Conservation (phyloP, 2,797 vertebrate genomes). For the Labeo calbasu region DNA sequence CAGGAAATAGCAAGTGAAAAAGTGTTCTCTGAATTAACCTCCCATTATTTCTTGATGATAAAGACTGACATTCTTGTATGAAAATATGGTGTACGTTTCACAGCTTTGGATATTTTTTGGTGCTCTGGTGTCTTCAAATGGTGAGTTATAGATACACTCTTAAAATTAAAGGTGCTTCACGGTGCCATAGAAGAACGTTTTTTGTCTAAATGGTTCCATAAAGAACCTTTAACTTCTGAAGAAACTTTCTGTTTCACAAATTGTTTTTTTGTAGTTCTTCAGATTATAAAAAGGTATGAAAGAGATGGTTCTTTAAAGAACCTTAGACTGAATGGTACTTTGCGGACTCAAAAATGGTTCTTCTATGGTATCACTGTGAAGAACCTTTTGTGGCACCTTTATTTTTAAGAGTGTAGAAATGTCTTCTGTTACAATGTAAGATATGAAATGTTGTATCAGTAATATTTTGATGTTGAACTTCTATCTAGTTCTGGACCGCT, state of each 20-base stretch:
- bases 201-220: too few relatives aligned
- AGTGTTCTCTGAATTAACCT: neutral
- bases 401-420: neutral
- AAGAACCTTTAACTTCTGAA: too few relatives aligned
- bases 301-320: too few relatives aligned
- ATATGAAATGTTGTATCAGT: neutral
- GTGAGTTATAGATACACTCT: constrained; percentile 39
- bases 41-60: neutral
- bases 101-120: constrained; percentile 37
- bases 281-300: too few relatives aligned
- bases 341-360: too few relatives aligned
- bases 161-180: too few relatives aligned
- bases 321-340: too few relatives aligned
- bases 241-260: too few relatives aligned
- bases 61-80: neutral
- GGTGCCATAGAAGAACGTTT: too few relatives aligned
- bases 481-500: neutral
- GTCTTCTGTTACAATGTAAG: neutral
- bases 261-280: too few relatives aligned
- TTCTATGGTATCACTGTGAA: too few relatives aligned
- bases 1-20: constrained; percentile 44
- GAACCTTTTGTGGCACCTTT: too few relatives aligned
- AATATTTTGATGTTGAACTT: neutral
- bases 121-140: constrained; percentile 24
- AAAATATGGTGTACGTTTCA: constrained; percentile 35